Conservation (phyloP, 2,797 vertebrate genomes). For the Argyrosomus regius region DNA sequence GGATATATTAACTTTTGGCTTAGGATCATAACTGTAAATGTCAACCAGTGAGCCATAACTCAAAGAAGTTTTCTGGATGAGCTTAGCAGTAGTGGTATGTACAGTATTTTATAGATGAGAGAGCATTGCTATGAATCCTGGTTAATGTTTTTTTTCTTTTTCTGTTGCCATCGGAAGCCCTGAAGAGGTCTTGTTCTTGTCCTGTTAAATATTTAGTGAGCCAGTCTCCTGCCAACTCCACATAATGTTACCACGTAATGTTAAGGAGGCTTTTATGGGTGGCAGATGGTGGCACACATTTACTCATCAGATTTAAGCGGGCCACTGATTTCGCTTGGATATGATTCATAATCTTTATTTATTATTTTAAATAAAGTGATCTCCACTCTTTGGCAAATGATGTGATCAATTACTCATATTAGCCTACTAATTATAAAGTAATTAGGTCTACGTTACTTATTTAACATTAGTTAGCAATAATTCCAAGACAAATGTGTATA, state of each 20-base stretch:
- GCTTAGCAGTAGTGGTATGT: constrained; percentile 49
- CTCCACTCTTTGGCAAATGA: not conserved
- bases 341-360: too few relatives aligned
- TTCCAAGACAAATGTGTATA: too few relatives aligned
- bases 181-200: constrained; percentile 19
- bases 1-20: constrained; percentile 71
- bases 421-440: not conserved
- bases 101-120: constrained; percentile 45
- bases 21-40: constrained; percentile 55
- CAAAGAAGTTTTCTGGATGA: constrained; percentile 62
- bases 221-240: constrained; percentile 13
- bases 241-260: constrained; percentile 1
- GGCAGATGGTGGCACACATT: constrained; percentile 46
- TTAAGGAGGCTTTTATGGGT: not conserved
- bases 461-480: not conserved
- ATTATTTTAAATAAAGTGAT: constrained; percentile 15
- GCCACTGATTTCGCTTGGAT: constrained; percentile 51
- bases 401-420: not conserved
- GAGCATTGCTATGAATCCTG: constrained; percentile 37
- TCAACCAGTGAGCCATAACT: constrained; percentile 64
- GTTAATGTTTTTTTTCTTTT: constrained; percentile 26
- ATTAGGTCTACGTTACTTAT: not conserved
- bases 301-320: constrained; percentile 17
- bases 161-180: constrained; percentile 1
- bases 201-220: constrained; percentile 19